phyloP scores from a whole-genome alignment of 2,888 invertebrate species.

The Entomobrya proxima region DNA sequence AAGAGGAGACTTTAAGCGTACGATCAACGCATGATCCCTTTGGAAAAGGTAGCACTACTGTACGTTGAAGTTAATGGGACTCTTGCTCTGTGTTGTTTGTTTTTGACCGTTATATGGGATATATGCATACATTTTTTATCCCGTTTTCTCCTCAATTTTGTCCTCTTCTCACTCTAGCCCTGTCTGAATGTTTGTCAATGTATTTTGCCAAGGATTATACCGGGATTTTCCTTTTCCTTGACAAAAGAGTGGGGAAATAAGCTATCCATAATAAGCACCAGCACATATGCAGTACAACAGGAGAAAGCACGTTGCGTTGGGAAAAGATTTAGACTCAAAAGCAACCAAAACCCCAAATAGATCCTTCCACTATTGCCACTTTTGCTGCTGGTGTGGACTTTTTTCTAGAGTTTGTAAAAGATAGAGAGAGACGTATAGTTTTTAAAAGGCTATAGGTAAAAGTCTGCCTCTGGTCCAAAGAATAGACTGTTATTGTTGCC shows the following conservation, averaged over 20 bases:
- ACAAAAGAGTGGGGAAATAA: conserved; percentile 41
- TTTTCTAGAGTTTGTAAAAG: not conserved
- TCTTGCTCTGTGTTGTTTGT: too few species aligned
- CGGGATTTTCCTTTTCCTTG: conserved; percentile 52
- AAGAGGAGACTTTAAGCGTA: too few species aligned
- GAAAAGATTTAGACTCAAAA: conserved; percentile 22
- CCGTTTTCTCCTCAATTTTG: not conserved
- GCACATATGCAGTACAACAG: not conserved
- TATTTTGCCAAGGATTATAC: conserved; percentile 53
- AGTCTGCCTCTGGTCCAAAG: not conserved
- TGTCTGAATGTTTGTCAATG: conserved; percentile 49
- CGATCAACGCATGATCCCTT: too few species aligned
- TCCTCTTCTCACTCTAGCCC: not conserved
- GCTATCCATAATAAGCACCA: conserved; percentile 18
- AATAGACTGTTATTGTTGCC: not conserved
- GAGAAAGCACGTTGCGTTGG: not conserved
- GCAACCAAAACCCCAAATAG: conserved; percentile 3
- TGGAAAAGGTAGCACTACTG: too few species aligned
- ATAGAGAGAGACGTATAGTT: not conserved
- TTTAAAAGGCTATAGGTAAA: not conserved
- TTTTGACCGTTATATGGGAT: too few species aligned
- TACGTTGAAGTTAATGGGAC: too few species aligned
- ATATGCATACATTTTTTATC: conserved; percentile 3
- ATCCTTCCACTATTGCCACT: conserved; percentile 30
- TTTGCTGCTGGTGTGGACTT: not conserved